A percentile compares a stretch with the other conserved stretches of the same genome.
Evolutionary conservation across 92 coral and sea anemone genomes (phyloP).

Genomic region (Phenganax marumi): DNA sequence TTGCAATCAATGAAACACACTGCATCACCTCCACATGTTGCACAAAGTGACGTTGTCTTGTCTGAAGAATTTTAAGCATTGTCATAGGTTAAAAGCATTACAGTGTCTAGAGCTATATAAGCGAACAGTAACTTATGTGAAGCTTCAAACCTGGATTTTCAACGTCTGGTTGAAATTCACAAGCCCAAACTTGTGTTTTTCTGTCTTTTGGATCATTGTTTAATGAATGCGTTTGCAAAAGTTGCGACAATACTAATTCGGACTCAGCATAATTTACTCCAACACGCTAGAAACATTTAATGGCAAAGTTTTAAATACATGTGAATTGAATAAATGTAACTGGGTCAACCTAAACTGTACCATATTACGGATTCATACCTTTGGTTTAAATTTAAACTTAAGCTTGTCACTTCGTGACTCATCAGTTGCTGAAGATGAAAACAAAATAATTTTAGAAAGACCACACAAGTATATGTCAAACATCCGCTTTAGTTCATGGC

Average conservation of each 20-base stretch:
- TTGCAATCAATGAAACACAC: slow-evolving; percentile 96
- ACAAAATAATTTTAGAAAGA: no score
- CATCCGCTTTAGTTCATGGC: no score
- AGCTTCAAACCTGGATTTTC: slow-evolving; percentile 64
- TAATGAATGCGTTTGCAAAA: slow-evolving; percentile 92
- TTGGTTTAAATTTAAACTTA: slow-evolving; percentile 35
- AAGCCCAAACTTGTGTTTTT: slow-evolving; percentile 96
- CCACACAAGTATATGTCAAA: no score
- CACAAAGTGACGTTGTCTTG: slow-evolving; percentile 83
- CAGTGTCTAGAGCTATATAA: no score
- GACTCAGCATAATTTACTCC: slow-evolving; percentile 56
- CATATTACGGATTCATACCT: slow-evolving; percentile 1
- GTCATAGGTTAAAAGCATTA: neutral
- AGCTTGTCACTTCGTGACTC: slow-evolving; percentile 20
- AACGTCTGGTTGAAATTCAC: slow-evolving; percentile 89
- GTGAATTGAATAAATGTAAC: neutral
- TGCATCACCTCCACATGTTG: slow-evolving; percentile 98
- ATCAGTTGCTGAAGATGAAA: no score
- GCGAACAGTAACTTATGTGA: neutral
- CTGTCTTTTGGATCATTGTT: slow-evolving; percentile 95
- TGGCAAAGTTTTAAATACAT: neutral
- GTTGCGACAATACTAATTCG: slow-evolving; percentile 85
- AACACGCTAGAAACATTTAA: slow-evolving; percentile 46
- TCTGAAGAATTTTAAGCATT: slow-evolving; percentile 45
- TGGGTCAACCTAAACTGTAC: neutral